A percentile compares a stretch with the other conserved stretches of the same genome.
Evolutionary conservation across 2,113 vertebrate genomes (phyloP).

Genomic region (Myrmecophaga tridactyla): DNA sequence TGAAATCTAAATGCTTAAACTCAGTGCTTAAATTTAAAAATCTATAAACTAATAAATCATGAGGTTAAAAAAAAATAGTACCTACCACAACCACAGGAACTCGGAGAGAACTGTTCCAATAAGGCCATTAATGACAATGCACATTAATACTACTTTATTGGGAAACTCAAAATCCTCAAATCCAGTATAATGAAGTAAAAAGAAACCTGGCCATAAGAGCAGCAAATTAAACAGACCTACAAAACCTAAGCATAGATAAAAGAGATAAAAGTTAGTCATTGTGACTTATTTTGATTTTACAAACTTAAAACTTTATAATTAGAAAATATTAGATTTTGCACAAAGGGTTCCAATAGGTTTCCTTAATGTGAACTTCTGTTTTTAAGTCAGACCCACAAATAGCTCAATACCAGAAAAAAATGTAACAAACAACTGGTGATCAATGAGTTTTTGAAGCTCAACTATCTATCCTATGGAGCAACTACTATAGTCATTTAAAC

Average conservation of each 20-base stretch:
- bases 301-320: not conserved
- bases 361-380: conserved; percentile 2
- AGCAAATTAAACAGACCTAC: conserved; percentile 97
- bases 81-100: conserved; percentile 98
- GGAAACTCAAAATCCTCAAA: conserved; percentile 96
- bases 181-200: conserved; percentile 95
- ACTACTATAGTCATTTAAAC: not conserved
- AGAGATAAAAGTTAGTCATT: conserved; percentile 56
- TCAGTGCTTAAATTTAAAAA: not conserved
- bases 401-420: conserved; percentile 7
- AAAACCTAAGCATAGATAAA: conserved; percentile 86
- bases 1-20: conserved; percentile 8
- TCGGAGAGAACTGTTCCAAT: conserved; percentile 97
- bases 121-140: conserved; percentile 96
- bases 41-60: not conserved
- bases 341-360: not conserved
- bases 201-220: conserved; percentile 97
- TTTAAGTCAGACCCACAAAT: not conserved
- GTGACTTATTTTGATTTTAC: conserved; percentile 39
- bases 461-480: not conserved
- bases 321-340: conserved; percentile 21
- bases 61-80: conserved; percentile 46
- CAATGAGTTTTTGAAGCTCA: not conserved
- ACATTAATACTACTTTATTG: conserved; percentile 93
- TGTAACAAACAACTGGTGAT: not conserved